Evolutionary conservation across 2,888 invertebrate species (phyloP), one percentile per base, ranked within the genome.

Genomic region (Taphrorychus bicolor): DNA sequence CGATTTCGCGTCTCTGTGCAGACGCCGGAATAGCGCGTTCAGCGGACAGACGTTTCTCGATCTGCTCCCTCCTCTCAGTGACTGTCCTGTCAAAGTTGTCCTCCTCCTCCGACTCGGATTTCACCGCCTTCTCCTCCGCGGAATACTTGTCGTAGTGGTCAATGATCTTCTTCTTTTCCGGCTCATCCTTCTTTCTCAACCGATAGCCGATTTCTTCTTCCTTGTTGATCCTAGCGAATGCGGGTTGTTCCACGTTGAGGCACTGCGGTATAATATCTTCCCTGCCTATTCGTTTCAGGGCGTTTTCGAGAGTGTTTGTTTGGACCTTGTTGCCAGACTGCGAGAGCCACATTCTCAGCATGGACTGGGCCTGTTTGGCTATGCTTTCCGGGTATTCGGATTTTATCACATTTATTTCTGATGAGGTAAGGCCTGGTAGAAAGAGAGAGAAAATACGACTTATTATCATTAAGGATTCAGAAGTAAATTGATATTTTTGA

Each of bases 191-290:
- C 45, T 51, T 53, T 73, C 83, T 84, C 76, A 86, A 81, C 73
- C 84, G 83, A 74, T 86, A 85, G 71, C 84, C 85, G 67, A 86
- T 85, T 69, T 83, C 80, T 73, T 45, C n/a, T 84, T 83, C 63
- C 72, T 73, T n/a, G 71, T 72, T 78, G 70, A 76, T 75, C 69
- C 76, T 76, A 72, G 73, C 74, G 53, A 78, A 75, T 78, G 77
- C 80, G 79, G 77, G 81, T 70, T 86, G 86, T 14, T 85, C 87
- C 32, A 86, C 82, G 70, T 87, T 89, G 73, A 92, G 90, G 81
- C 94, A 94, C 75, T 93, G 91, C 72, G 91, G 90, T 75, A 96
- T 92, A 59, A 97, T 95, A 80, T 97, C 97, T 77, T 95, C 95
- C 74, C 97, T 87, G 63, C 93, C 93, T 70, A 97, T 95, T 73